Conservation (phyloP, 2,113 vertebrate genomes). For the Ariopsis seemanni region DNA sequence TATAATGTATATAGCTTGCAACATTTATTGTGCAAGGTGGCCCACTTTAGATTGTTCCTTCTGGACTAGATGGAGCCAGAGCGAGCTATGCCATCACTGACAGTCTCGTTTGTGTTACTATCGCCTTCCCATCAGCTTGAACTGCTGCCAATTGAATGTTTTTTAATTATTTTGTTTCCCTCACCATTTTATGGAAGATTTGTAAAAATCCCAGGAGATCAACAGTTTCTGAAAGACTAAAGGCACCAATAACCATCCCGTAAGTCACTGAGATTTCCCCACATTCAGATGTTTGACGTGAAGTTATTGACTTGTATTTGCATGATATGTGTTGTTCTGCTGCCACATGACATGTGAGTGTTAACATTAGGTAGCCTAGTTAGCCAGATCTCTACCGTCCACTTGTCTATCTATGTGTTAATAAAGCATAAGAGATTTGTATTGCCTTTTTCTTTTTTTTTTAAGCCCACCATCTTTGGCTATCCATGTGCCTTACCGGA, state of each 20-base stretch:
- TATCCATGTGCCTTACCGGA: constrained; percentile 81
- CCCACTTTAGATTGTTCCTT: too few species aligned
- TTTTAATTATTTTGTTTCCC: neutral
- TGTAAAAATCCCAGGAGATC: neutral
- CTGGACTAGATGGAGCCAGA: too few species aligned
- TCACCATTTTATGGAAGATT: neutral
- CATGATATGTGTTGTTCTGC: neutral
- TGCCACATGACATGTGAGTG: neutral
- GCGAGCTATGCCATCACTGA: neutral
- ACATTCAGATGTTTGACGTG: neutral
- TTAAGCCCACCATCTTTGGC: neutral
- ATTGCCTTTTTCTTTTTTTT: too few species aligned
- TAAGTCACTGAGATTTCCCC: neutral
- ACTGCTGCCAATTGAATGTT: too few species aligned
- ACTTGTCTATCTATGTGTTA: neutral
- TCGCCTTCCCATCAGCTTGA: neutral
- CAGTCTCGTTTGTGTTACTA: neutral
- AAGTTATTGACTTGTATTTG: neutral
- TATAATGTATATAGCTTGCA: too few species aligned
- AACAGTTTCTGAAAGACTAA: neutral
- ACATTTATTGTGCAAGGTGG: too few species aligned
- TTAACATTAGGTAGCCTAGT: neutral
- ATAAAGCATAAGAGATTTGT: neutral
- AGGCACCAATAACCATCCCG: neutral
- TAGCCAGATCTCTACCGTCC: neutral